Evolutionary conservation across 2,113 vertebrate species (phyloP), one percentile per base, ranked within the genome.

Genomic region (Sprattus sprattus): DNA sequence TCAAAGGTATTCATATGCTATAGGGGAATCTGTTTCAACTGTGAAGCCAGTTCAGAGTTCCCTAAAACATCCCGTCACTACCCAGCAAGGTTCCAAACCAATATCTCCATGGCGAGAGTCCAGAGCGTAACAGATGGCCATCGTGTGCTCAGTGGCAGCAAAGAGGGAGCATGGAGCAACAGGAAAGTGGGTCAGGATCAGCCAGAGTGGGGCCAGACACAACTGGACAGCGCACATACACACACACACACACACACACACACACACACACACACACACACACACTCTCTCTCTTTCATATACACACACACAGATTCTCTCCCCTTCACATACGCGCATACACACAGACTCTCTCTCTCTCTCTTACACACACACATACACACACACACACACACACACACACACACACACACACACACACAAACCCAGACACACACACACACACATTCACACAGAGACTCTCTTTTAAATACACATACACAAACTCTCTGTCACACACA

Each of bases 171-270:
- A 87, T 82, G 83, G 28, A 39, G 86, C 75, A 87, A 84, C 85
- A 81, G 57, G 86, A 84, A 90, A 89, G 86, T 90, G 89, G 89
- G 89, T 90, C 89, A 90, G 89, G 85, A 89, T 89, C 86, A 89
- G 85, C 60, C 85, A 85, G 75, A 85, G 84, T 54, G 86, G 81
- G 67, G 82, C 82, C 87, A 89, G 82, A 89, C 83, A 86, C 87
- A 54, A 54, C 78, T 84, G 86, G 85, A 89, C 83, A 85, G 84
- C 85, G 83, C 9, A 45, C 71, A 78, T 32, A 39, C 4, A 39
- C 71, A 15, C 28, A 78, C 71, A 78, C 64, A 49, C 85, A 86
- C 60, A 85, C 82, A 88, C 88, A 92, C 60, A 81, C 83, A 83
- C 90, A 57, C 22, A 82, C 67, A 39, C 1, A 28, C 32, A 39